Base-by-base conservation (phyloP, 2,888 invertebrate genomes). In the Andrena minutula region DNA sequence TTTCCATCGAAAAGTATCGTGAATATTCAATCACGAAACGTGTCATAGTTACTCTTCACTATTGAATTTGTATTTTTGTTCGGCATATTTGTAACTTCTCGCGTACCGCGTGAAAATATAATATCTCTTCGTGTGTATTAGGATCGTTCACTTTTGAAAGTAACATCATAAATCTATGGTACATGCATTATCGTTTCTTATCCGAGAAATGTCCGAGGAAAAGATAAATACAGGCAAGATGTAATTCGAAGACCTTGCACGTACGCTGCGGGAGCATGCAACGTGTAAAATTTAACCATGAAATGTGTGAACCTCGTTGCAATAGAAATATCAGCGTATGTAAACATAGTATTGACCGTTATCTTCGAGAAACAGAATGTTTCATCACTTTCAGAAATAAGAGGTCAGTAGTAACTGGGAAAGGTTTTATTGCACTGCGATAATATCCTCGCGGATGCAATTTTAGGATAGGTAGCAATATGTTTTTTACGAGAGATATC, bases 141-240 rank as follows among this genome's bases (percentile, higher is more conserved):
- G 8, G 7, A 68, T 47, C 26, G 20, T 30, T 10, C 3, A 2
- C 20, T 41, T 70, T 65, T 2, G 10, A 49, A 70, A 26, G 12
- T 8, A 69, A 69, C 12, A 8, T 3, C 3, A 56, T 12, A 28
- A 53, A 16, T 56, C 8, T 56, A 20, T 23, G 23, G 30, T 41
- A 56, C 30, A n/a, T 64, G 8, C 16, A 32, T 6, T 51, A 35
- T 51, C 32, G 26, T 53, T 75, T 53, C n/a, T 70, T 74, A 73
- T 69, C 68, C 30, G n/a, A 79, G 30, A 72, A 41, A 53, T 41
- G 32, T 80, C 53, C 2, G 10, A 41, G 10, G 2, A 41, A 26
- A 28, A 81, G 32, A 74, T 69, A 81, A 69, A 64, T 56, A 28
- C 2, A 3, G 53, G 6, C 51, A 32, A 51, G 35, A 60, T 78